Evolutionary conservation across 2,113 vertebrate species (phyloP).

Genomic region (Hyla sarda): DNA sequence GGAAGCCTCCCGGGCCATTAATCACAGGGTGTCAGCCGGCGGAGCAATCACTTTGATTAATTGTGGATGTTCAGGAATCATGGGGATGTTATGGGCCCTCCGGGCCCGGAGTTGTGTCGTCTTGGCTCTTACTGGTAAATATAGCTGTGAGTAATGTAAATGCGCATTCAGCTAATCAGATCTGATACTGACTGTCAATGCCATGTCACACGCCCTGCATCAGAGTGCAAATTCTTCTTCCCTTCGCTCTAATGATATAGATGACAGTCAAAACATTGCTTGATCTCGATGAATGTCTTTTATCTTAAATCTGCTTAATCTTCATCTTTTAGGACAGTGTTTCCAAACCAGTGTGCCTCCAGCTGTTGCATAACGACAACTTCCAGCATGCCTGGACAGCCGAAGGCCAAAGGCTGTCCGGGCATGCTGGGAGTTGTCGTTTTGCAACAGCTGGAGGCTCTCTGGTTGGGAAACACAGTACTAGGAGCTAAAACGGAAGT

Average conservation of each 20-base stretch:
- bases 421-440: no score
- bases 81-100: constrained; percentile 27
- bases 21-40: constrained; percentile 22
- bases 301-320: not conserved
- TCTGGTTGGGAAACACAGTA: no score
- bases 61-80: constrained; percentile 28
- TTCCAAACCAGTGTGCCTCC: no score
- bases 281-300: not conserved
- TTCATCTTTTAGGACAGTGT: not conserved
- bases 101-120: constrained; percentile 6
- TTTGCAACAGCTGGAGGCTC: no score
- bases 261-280: not conserved
- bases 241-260: not conserved
- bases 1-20: constrained; percentile 28
- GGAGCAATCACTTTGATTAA: constrained; percentile 39
- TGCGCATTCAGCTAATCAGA: constrained; percentile 27
- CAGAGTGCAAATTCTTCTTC: not conserved
- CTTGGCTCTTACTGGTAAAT: constrained; percentile 11
- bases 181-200: constrained; percentile 17
- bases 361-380: no score
- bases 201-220: not conserved
- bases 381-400: no score
- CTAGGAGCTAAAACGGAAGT: no score
- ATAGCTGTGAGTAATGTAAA: constrained; percentile 39
- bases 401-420: no score